Evolutionary conservation across 2,888 invertebrate genomes (phyloP), one percentile per base, ranked within the genome.

Genomic region (Synanthedon vespiformis): DNA sequence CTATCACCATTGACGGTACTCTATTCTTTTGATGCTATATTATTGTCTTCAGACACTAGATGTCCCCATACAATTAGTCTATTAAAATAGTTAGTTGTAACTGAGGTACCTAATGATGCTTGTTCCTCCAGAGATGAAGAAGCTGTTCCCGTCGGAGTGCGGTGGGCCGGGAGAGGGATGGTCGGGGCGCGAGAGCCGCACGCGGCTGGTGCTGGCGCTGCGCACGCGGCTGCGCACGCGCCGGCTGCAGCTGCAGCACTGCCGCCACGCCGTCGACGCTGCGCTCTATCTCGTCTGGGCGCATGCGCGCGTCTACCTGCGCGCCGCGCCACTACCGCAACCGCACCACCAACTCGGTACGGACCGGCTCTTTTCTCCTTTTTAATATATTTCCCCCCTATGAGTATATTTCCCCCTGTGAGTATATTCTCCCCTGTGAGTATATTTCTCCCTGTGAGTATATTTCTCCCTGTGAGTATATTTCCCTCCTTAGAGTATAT

Each of bases 251-350:
- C 83, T 92, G 61, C 89, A 88, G 62, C 87, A 90, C 66, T 89
- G 91, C 67, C 84, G 89, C 51, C 90, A 91, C 66, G 92, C 93
- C 53, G 90, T 92, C 18, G 93, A 94, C 68, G 90, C 91, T 61
- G 90, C 92, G 62, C 78, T 94, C 52, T 93, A 93, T 67, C 88
- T 95, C 56, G 84, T 95, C 57, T 94, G 94, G 94, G 89, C 91
- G 52, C 94, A 94, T 77, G 77, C 94, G 51, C 91, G 93, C 62
- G 91, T 91, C 67, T 92, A 92, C 67, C 90, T 93, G 78, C 79
- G 91, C 52, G 88, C 90, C 59, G 89, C 48, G 4, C 16, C 16
- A 12, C 48, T 11, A 1, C 16, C 60, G 58, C 53, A 50, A 53
- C 57, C 58, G 54, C 4, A 22, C 58, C 49, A 50, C 55, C 34